These are phyloP conservation scores for Sabatieria punctata DNA, from an alignment of 2,888 invertebrate genomes.

Conservation along the genomic window DNA sequence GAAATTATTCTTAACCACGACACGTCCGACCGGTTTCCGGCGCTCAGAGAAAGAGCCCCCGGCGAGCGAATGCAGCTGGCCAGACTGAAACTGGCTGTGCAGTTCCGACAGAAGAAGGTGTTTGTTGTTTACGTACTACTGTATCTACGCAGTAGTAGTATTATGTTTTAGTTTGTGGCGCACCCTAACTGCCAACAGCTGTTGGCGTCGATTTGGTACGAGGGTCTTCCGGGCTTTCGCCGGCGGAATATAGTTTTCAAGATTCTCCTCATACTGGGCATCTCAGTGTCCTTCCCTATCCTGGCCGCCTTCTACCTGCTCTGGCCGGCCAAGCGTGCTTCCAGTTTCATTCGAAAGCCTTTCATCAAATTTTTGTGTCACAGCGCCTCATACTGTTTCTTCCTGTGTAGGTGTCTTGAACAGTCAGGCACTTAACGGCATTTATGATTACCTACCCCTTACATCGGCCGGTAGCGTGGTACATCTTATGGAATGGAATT, in stretches of 20 bases:
- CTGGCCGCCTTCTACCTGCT: constrained; percentile 79
- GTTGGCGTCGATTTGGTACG: constrained; percentile 88
- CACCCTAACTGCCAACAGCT: constrained; percentile 92
- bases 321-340: constrained; percentile 72
- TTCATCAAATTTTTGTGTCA: constrained; percentile 99
- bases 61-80: constrained; percentile 84
- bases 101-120: constrained; percentile 90
- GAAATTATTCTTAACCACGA: constrained; percentile 90
- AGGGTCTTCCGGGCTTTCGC: constrained; percentile 68
- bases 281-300: constrained; percentile 80
- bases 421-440: too few relatives aligned
- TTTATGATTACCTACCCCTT: too few relatives aligned
- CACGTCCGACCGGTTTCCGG: constrained; percentile 44
- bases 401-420: constrained; percentile 64
- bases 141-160: neutral
- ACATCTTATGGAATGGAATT: too few relatives aligned
- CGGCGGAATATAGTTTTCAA: constrained; percentile 79
- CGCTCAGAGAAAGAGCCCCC: constrained; percentile 43
- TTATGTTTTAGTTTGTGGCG: constrained; percentile 63
- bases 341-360: constrained; percentile 83
- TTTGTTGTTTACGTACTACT: neutral
- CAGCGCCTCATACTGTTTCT: constrained; percentile 90
- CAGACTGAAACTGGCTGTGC: constrained; percentile 84
- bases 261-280: constrained; percentile 46
- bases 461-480: too few relatives aligned